These are phyloP conservation scores for Drosophila siamana DNA, from an alignment of 2,888 invertebrate genomes.

Conservation along the genomic window DNA sequence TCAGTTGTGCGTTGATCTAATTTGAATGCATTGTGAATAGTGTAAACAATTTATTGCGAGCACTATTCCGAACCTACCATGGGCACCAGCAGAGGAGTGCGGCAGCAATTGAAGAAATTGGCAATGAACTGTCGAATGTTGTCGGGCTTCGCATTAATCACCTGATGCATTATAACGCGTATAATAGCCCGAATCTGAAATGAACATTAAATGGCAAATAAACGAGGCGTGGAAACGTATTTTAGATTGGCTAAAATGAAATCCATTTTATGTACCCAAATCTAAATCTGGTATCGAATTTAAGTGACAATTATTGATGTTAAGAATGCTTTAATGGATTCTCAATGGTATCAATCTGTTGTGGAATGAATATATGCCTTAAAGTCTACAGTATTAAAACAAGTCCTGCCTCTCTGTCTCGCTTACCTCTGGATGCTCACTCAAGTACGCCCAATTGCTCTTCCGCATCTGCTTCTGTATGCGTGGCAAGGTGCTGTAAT, in stretches of 20 bases:
- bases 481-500: constrained; percentile 49
- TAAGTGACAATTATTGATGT: not conserved
- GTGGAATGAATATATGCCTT: too few relatives aligned
- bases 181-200: constrained; percentile 77
- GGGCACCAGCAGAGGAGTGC: constrained; percentile 57
- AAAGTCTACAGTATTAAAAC: not conserved
- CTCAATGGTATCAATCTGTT: not conserved
- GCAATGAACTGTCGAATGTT: constrained; percentile 66
- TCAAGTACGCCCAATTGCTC: constrained; percentile 63
- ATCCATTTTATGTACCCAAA: not conserved
- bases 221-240: not conserved
- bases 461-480: constrained; percentile 67
- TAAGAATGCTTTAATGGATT: not conserved
- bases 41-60: not conserved
- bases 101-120: constrained; percentile 67
- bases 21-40: not conserved
- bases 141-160: constrained; percentile 62
- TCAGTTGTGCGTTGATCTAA: constrained; percentile 71
- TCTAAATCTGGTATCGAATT: not conserved
- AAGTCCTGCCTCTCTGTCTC: not conserved
- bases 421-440: constrained; percentile 64
- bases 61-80: constrained; percentile 46
- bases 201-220: not conserved
- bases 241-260: not conserved
- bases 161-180: constrained; percentile 72